These are phyloP conservation scores for Scaptomyza caliginosa DNA, from an alignment of 2,888 invertebrate genomes.

Conservation along the genomic window DNA sequence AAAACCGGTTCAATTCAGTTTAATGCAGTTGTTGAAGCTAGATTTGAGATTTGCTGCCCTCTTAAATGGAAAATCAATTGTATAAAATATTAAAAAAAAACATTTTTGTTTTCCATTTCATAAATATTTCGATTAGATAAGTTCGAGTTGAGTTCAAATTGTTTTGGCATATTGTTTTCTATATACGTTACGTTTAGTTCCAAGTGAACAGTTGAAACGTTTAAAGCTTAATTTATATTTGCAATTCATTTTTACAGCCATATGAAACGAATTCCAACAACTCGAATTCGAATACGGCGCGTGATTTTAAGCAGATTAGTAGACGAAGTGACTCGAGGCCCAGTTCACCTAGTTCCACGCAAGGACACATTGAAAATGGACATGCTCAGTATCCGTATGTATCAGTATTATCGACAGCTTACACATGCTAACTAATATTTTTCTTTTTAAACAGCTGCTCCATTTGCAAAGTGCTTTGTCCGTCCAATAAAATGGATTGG, in stretches of 20 bases:
- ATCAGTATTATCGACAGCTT: not conserved
- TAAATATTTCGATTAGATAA: constrained; percentile 63
- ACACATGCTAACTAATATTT: constrained; percentile 9
- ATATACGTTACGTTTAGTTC: constrained; percentile 20
- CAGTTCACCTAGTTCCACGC: constrained; percentile 83
- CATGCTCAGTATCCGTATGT: constrained; percentile 84
- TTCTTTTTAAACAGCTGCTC: constrained; percentile 86
- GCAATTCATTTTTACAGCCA: constrained; percentile 84
- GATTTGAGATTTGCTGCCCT: constrained; percentile 53
- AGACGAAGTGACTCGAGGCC: constrained; percentile 84
- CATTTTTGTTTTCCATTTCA: not conserved
- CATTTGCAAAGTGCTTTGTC: constrained; percentile 91
- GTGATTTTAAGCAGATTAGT: constrained; percentile 84
- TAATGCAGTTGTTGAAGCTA: constrained; percentile 28
- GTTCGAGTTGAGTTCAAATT: constrained; percentile 1
- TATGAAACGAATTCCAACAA: constrained; percentile 85
- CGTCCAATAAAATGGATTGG: constrained; percentile 93
- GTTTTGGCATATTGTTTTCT: not conserved
- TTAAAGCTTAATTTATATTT: not conserved
- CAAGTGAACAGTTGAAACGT: constrained; percentile 10
- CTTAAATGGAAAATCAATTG: constrained; percentile 68
- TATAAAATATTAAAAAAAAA: constrained; percentile 56
- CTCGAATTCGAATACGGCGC: constrained; percentile 80
- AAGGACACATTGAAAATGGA: constrained; percentile 83
- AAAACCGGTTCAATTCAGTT: constrained; percentile 32